These are phyloP conservation scores for Cuculus canorus DNA, from an alignment of 2,797 vertebrate species.

Conservation along the genomic window DNA sequence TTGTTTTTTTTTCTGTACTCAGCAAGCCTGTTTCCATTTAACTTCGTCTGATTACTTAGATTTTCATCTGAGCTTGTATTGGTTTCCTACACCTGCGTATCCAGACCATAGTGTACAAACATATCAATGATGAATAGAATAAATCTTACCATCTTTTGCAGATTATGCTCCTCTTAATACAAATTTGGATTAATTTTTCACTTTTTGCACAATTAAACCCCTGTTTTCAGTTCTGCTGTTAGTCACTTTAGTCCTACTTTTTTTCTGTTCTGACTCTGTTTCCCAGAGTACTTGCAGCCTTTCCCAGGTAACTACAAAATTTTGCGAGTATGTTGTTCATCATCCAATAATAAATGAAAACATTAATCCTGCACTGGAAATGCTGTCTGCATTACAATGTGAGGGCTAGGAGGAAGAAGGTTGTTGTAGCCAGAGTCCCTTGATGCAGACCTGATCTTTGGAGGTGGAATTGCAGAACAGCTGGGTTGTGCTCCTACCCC, in stretches of 20 bases:
- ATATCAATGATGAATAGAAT: neutral
- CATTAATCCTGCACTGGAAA: neutral
- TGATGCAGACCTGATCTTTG: neutral
- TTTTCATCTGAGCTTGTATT: neutral
- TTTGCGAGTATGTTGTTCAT: neutral
- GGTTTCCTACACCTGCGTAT: neutral
- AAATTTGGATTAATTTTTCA: neutral
- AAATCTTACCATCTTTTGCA: neutral
- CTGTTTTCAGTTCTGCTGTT: neutral
- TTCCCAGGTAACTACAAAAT: neutral
- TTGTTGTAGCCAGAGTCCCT: neutral
- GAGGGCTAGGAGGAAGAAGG: neutral
- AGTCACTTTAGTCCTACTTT: neutral
- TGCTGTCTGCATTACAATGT: neutral
- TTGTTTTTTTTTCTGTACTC: neutral
- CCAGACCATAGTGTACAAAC: neutral
- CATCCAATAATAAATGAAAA: neutral
- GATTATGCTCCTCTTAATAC: neutral
- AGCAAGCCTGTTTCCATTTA: neutral
- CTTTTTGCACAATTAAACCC: neutral
- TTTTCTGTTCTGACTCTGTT: neutral
- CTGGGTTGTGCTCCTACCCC: neutral
- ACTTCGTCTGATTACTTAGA: neutral
- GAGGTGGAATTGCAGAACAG: fast-evolving
- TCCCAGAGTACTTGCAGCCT: neutral